Percentiles rank a stretch among this genome's conserved stretches.
These are phyloP conservation scores for Tetrapedia diversipes DNA, from an alignment of 2,888 invertebrate genomes.

Conservation along the genomic window DNA sequence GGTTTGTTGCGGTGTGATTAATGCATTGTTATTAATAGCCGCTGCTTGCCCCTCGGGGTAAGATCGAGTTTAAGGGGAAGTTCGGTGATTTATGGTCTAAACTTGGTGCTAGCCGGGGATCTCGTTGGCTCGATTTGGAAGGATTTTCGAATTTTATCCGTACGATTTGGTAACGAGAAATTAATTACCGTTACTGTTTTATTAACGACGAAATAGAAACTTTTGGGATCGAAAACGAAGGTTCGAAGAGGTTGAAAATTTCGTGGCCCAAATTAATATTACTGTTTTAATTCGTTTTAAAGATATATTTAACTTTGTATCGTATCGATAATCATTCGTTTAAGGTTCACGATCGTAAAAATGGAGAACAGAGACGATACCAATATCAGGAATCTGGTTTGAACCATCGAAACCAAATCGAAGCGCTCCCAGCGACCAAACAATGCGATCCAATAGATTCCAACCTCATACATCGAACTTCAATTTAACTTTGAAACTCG, in stretches of 20 bases:
- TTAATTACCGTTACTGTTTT: no score
- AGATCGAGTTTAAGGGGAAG: neutral
- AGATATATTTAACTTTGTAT: no score
- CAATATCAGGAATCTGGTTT: neutral
- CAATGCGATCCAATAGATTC: constrained; percentile 30
- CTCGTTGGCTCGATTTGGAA: neutral
- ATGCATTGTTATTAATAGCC: constrained; percentile 3
- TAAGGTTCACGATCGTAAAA: neutral
- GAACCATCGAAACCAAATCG: constrained; percentile 4
- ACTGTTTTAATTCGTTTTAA: neutral
- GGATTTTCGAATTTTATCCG: neutral
- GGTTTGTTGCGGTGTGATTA: constrained; percentile 7
- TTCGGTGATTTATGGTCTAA: neutral
- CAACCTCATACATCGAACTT: constrained; percentile 33
- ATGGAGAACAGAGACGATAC: neutral
- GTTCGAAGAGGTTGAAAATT: no score
- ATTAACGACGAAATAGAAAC: no score
- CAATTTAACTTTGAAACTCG: constrained; percentile 38
- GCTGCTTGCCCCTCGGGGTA: neutral
- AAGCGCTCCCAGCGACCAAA: constrained; percentile 15
- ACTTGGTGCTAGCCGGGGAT: neutral
- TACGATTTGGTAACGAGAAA: no score
- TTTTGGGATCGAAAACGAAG: no score
- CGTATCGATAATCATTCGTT: no score
- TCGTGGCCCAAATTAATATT: no score